phyloP scores from a whole-genome alignment of 92 coral and sea anemone species.

The Palythoa heliodiscus region DNA sequence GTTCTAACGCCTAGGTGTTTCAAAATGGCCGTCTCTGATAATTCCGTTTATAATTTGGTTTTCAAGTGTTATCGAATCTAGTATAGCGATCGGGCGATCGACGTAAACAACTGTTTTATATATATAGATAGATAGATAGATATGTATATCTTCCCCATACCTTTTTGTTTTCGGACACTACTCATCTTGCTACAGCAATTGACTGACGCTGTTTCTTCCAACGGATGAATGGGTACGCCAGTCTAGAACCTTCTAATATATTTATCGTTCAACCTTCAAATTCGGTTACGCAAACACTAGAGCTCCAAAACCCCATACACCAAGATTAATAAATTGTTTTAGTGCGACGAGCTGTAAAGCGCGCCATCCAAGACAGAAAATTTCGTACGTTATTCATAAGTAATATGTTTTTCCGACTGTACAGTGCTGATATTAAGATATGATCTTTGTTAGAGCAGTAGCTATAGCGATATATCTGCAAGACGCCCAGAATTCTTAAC shows the following conservation, averaged over 20 bases:
- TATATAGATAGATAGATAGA: background rate
- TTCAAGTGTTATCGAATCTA: background rate
- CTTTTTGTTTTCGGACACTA: constrained; percentile 13
- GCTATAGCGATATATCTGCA: constrained; percentile 12
- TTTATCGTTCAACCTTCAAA: background rate
- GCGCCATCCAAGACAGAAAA: background rate
- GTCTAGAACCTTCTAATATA: constrained; percentile 20
- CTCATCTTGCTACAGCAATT: constrained; percentile 5
- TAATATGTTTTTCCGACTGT: background rate
- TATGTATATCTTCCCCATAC: background rate
- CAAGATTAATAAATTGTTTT: constrained; percentile 13
- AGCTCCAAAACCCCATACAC: background rate
- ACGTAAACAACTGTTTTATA: background rate
- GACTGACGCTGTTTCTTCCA: background rate
- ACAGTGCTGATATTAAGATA: too few species aligned
- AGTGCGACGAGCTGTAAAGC: background rate
- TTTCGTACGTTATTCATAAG: background rate
- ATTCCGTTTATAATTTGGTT: background rate
- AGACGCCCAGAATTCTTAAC: constrained; percentile 1
- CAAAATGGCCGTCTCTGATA: background rate
- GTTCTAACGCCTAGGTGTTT: background rate
- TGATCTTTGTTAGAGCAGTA: background rate
- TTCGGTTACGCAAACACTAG: background rate
- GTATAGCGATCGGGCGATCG: background rate
- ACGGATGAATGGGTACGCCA: background rate